phyloP scores from a whole-genome alignment of 2,888 invertebrate species.

The Cephonodes hylas region DNA sequence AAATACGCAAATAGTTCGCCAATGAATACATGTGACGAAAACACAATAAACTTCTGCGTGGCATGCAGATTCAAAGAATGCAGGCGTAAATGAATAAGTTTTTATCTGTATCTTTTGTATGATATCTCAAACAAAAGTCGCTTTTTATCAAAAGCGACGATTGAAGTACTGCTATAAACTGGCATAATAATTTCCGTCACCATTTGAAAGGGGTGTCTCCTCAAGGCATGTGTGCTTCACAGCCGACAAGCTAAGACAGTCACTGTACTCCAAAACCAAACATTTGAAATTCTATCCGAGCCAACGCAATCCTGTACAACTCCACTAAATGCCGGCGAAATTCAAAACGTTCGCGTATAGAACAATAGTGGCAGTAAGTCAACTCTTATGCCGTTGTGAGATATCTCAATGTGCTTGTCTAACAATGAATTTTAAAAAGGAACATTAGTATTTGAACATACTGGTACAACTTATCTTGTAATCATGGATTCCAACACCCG shows the following conservation, averaged over 20 bases:
- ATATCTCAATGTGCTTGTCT: too few relatives aligned
- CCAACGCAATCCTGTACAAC: slow-evolving; percentile 18
- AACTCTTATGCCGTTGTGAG: not conserved
- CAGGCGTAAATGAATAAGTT: not conserved
- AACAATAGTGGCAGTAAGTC: not conserved
- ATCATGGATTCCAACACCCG: too few relatives aligned
- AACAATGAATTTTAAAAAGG: too few relatives aligned
- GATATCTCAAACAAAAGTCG: too few relatives aligned
- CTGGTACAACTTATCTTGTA: too few relatives aligned
- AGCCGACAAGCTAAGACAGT: slow-evolving; percentile 15
- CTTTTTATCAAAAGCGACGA: not conserved
- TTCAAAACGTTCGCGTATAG: not conserved
- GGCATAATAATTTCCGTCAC: not conserved
- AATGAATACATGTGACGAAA: too few relatives aligned
- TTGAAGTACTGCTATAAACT: not conserved
- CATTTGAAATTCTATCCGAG: slow-evolving; percentile 24
- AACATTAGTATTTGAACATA: too few relatives aligned
- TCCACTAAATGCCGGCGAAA: slow-evolving; percentile 17
- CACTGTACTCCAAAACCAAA: slow-evolving; percentile 18
- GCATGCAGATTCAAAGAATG: too few relatives aligned
- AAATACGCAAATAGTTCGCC: too few relatives aligned
- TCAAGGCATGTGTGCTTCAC: slow-evolving; percentile 14
- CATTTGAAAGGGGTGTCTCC: slow-evolving; percentile 10
- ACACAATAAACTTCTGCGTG: too few relatives aligned
- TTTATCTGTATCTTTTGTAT: too few relatives aligned